Percentiles rank a stretch among this genome's conserved stretches.
These are phyloP conservation scores for Platycheirus rosarum DNA, from an alignment of 2,888 invertebrate genomes.

Conservation along the genomic window DNA sequence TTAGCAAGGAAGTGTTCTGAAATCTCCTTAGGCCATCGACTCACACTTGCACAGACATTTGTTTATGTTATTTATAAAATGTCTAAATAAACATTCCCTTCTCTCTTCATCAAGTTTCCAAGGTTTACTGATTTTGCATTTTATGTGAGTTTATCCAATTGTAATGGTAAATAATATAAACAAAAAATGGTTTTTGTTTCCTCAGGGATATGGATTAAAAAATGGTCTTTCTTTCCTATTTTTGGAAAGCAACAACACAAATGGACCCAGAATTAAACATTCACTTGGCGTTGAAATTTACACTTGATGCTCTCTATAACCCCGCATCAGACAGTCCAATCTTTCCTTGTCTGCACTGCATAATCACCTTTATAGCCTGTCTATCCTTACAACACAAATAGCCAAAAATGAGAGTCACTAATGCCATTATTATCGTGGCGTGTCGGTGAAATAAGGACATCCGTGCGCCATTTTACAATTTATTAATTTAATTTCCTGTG, in stretches of 20 bases:
- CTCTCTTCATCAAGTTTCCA: background rate
- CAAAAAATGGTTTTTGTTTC: background rate
- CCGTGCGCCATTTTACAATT: slow-evolving; percentile 24
- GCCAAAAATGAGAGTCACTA: slow-evolving; percentile 15
- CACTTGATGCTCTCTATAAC: slow-evolving; percentile 10
- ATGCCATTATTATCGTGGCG: background rate
- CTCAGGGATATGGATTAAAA: background rate
- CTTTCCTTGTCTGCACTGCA: slow-evolving; percentile 2
- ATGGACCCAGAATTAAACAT: background rate
- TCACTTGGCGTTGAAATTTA: slow-evolving; percentile 36
- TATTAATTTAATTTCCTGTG: slow-evolving; percentile 38
- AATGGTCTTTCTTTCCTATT: background rate
- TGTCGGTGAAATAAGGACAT: slow-evolving; percentile 26
- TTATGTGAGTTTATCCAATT: background rate
- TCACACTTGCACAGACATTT: background rate
- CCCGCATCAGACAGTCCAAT: background rate
- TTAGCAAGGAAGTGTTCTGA: too few species aligned
- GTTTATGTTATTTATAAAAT: background rate
- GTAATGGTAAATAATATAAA: background rate
- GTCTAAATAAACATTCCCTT: background rate
- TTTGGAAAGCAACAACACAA: background rate
- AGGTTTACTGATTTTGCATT: background rate
- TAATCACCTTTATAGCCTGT: slow-evolving; percentile 24
- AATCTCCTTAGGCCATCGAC: too few species aligned
- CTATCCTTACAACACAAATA: slow-evolving; percentile 14